Conservation (phyloP, 92 coral and sea anemone genomes). For the Micromussa lordhowensis region DNA sequence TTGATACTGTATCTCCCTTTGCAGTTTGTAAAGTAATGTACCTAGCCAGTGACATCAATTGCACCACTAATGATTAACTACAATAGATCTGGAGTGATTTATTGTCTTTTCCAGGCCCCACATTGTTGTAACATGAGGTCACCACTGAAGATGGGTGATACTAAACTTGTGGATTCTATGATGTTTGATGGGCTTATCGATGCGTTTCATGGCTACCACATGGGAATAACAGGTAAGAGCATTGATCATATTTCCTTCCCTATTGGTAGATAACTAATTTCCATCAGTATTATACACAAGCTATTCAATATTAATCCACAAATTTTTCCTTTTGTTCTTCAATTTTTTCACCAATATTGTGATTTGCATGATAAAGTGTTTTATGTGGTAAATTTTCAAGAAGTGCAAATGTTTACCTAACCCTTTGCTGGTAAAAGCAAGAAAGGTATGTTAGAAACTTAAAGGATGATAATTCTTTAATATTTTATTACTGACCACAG, state of each 20-base stretch:
- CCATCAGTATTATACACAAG: not conserved
- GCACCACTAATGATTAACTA: not conserved
- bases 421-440: not conserved
- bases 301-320: no score
- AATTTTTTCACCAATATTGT: no score
- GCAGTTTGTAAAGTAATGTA: not conserved
- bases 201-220: conserved; percentile 93
- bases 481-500: not conserved
- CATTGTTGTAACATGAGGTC: conserved; percentile 94
- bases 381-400: no score
- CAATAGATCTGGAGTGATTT: not conserved
- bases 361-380: no score
- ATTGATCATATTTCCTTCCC: not conserved
- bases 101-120: conserved; percentile 74
- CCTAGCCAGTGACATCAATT: not conserved
- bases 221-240: conserved; percentile 97
- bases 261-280: not conserved
- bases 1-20: no score
- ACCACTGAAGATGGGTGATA: conserved; percentile 95
- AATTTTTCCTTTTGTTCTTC: no score
- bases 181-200: conserved; percentile 91
- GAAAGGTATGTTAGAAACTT: not conserved
- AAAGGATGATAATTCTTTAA: no score
- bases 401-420: not conserved
- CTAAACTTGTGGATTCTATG: conserved; percentile 88